Evolutionary conservation across 2,113 vertebrate species (phyloP), one percentile per base, ranked within the genome.

Genomic region (Hippocampus guttulatus): DNA sequence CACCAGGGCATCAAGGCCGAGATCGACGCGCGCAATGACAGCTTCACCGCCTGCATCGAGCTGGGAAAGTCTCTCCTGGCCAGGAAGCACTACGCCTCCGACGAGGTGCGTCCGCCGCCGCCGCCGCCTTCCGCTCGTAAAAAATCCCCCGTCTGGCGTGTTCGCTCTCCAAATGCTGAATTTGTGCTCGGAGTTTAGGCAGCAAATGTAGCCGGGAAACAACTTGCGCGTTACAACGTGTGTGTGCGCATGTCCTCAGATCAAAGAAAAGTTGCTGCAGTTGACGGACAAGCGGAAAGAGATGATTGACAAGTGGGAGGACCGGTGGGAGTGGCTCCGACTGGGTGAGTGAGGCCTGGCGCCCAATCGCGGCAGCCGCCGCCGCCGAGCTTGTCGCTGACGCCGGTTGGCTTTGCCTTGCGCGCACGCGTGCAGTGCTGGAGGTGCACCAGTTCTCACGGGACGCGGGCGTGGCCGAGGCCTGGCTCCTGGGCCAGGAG

Each of bases 1-100:
- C 97, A 99, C 81, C 97, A 99, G 89, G 97, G 97, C 30, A 98
- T 99, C 91, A 99, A 99, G 91, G 97, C 97, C 3, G 97, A 99
- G 92, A 99, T 99, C 2, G 97, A 99, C 64, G 96, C 97, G 60
- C 95, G 97, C 0, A 99, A 99, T 1, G 97, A 99, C 93, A 99
- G 96, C 88, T 99, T 99, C 85, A 99, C 96, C 0, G 88, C 94
- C 77, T 98, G 96, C 88, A 98, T 99, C 75, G 97, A 99, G 91
- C 94, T 99, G 20, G 97, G 97, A 67, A 99, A 99, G 72, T 93
- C 96, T 21, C 93, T 99, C 75, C 90, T 99, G 93, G 95, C 96
- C 40, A 91, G 95, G 75, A 98, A 99, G 81, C 97, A 99, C 91
- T 99, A 99, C 1, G 95, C 97, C 23, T 94, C 97, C 23, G 97